These are phyloP conservation scores for Cactoblastis cactorum DNA, from an alignment of 2,888 invertebrate genomes.

Conservation along the genomic window DNA sequence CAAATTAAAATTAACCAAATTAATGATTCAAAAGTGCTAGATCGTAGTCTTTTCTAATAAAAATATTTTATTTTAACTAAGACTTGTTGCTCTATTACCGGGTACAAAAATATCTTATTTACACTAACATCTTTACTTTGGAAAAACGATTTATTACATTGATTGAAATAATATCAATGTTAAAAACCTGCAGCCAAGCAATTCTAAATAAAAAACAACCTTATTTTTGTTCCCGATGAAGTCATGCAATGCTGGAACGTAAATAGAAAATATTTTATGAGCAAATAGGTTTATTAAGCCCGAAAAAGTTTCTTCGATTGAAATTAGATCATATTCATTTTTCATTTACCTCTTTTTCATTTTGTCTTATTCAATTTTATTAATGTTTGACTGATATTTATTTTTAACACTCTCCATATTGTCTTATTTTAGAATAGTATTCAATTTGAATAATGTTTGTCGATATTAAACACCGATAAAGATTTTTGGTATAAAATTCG, in stretches of 20 bases:
- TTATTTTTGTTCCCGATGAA: slow-evolving; percentile 42
- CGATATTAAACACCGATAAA: no score
- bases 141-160: neutral
- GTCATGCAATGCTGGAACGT: slow-evolving; percentile 13
- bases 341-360: neutral
- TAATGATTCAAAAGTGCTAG: no score
- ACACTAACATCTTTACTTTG: neutral
- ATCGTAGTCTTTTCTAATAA: no score
- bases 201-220: slow-evolving; percentile 38
- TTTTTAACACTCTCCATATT: no score
- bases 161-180: neutral
- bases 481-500: no score
- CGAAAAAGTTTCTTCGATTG: slow-evolving; percentile 74
- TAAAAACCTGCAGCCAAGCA: neutral
- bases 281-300: slow-evolving; percentile 51
- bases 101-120: neutral
- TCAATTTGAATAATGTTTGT: no score
- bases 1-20: no score
- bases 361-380: no score
- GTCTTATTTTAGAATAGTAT: no score
- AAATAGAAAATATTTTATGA: neutral
- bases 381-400: no score
- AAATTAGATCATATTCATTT: slow-evolving; percentile 70
- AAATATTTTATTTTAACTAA: no score
- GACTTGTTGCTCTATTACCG: no score